Conservation (phyloP, 1,140 invertebrate genomes). For the Drosophila sp. region DNA sequence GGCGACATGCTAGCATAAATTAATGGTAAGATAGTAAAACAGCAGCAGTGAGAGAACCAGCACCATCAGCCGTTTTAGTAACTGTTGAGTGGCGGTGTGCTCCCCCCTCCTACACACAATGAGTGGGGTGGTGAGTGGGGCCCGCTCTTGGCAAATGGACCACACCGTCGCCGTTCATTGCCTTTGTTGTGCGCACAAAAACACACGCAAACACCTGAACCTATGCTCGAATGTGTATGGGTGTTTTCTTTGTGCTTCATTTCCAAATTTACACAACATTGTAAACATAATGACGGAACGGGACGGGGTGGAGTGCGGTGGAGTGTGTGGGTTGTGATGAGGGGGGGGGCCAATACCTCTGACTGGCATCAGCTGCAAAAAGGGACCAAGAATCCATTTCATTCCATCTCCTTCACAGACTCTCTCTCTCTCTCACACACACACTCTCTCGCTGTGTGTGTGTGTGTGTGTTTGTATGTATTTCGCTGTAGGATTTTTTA, state of each 20-base stretch:
- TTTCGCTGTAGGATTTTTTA: conserved; percentile 7
- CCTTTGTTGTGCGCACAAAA: conserved; percentile 52
- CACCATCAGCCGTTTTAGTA: neutral
- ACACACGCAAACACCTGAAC: conserved; percentile 25
- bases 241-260: conserved; percentile 60
- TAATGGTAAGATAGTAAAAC: conserved; percentile 2
- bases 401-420: neutral
- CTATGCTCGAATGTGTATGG: conserved; percentile 42
- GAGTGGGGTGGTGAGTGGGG: too few relatives aligned
- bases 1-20: conserved; percentile 7
- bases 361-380: conserved; percentile 17
- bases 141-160: conserved; percentile 1
- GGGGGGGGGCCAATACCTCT: conserved; percentile 1
- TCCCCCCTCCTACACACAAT: neutral
- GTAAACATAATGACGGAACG: conserved; percentile 58
- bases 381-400: neutral
- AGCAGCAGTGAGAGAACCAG: neutral
- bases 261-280: conserved; percentile 64
- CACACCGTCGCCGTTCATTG: conserved; percentile 49
- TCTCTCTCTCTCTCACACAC: neutral
- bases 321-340: neutral
- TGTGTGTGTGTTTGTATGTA: neutral
- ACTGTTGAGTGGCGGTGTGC: conserved; percentile 4
- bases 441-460: neutral
- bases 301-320: neutral